Evolutionary conservation across 2,797 vertebrate species (phyloP), one percentile per base, ranked within the genome.

Genomic region (Holocentrus rufus): DNA sequence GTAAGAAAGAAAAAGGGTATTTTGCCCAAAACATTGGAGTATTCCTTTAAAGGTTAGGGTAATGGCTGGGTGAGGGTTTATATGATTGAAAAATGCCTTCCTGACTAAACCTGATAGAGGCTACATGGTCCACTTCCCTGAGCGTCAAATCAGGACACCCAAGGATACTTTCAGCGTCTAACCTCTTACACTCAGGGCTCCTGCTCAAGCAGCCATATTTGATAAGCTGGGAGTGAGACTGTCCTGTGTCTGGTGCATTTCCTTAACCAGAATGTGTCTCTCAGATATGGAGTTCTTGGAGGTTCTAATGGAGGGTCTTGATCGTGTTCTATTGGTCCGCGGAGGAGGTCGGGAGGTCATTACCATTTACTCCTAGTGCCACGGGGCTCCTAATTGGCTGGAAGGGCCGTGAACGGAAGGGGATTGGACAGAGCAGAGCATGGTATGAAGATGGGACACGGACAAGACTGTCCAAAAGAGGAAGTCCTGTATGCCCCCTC

Each of bases 251-350:
- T 50, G 1, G 0, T 36, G 17, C 22, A 20, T 34, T 34, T 77
- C 94, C 95, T 97, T 91, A 94, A 95, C 80, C 69, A 7, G 47
- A 36, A n/a, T 18, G 22, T 18, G 10, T 69, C 23, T 70, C 65
- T 75, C 93, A 99, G 98, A 99, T 66, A 99, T 98, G 96, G 96
- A 98, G 89, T 99, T 99, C 81, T 91, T 99, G 25, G 98, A 99
- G 85, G 97, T 98, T 83, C 88, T 99, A 73, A 97, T 96, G 14
- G 98, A 98, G 72, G 95, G 97, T 1, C 90, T 98, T 4, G 92
- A 96, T 65, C 90, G 95, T 7, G 97, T 97, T 46, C 91, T 99
- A 7, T 81, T 99, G 84, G 96, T 99, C 46, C 94, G 98, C 34
- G 98, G 98, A 64, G 95, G 98, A 0, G 97, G 98, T 53, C 93